These are phyloP conservation scores for Drosophila neonasuta DNA, from an alignment of 2,888 invertebrate species.

Conservation along the genomic window DNA sequence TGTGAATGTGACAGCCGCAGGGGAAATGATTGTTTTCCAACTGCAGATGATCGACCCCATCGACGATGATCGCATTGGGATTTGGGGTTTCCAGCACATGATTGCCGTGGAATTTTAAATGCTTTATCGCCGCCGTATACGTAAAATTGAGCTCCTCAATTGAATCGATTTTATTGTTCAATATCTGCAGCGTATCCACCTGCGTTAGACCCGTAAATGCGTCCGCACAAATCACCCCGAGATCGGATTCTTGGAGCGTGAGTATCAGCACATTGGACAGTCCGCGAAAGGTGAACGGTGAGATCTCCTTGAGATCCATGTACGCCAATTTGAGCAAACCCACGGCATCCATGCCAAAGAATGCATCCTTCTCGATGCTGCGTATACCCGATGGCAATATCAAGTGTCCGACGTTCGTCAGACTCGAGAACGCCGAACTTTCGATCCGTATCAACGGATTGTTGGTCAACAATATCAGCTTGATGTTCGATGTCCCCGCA, in stretches of 20 bases:
- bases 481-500: conserved; percentile 92
- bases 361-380: conserved; percentile 90
- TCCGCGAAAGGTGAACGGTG: conserved; percentile 89
- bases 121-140: conserved; percentile 87
- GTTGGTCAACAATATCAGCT: conserved; percentile 90
- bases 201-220: conserved; percentile 90
- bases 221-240: conserved; percentile 88
- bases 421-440: conserved; percentile 91
- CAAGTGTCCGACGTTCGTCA: conserved; percentile 91
- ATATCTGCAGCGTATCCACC: conserved; percentile 88
- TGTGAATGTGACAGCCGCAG: conserved; percentile 92
- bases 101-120: conserved; percentile 90
- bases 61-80: conserved; percentile 86
- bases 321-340: conserved; percentile 90
- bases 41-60: conserved; percentile 88
- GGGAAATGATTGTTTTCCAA: conserved; percentile 92
- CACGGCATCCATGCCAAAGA: conserved; percentile 91
- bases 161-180: conserved; percentile 93
- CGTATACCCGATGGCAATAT: conserved; percentile 91
- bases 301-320: conserved; percentile 90
- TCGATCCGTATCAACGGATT: conserved; percentile 92
- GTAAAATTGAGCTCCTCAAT: conserved; percentile 89
- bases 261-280: conserved; percentile 89
- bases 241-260: conserved; percentile 91
- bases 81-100: conserved; percentile 91